Base-by-base conservation (phyloP, 2,113 vertebrate genomes). In the Chionis minor region DNA sequence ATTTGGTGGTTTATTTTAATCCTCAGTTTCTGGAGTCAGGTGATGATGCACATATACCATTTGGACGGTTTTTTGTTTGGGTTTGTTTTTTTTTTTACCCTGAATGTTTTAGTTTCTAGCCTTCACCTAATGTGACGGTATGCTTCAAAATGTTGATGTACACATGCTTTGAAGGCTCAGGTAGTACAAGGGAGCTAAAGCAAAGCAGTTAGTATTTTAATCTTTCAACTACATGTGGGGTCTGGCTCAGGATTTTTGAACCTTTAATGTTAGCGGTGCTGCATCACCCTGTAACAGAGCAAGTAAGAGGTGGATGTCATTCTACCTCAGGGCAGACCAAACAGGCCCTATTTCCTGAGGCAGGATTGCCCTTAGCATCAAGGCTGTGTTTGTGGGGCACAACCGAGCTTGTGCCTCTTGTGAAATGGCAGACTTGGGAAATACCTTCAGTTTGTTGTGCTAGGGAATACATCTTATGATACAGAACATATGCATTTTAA, bases 181-280 rank as follows among this genome's bases (percentile, higher is more conserved):
- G 51, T 45, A 61, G 35, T 33, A 69, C 22, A 72, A 88, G 15
- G 17, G 61, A 85, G 12, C 45, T 54, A 75, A 81, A 89, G 49
- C 45, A 77, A 78, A 91, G 49, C 66, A 45, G 65, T 56, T 87
- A 79, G 49, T 35, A 38, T 82, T 92, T 94, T 82, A 52, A 35
- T 87, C 11, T 87, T 79, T 61, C 65, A 87, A 42, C 28, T 58
- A n/a, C 18, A 2, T 16, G 8, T 69, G 24, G 19, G 17, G 8
- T 49, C 21, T 93, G 56, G 54, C 49, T 67, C 20, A 24, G 47
- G 30, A 33, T 51, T 92, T 91, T 84, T 86, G 40, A 85, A 70
- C 40, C 40, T 80, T 82, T 86, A 69, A 42, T n/a, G 30, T 81
- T 45, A 81, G 33, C 9, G 1, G 23, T 35, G 32, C 35, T 75